Conservation (phyloP, 2,113 vertebrate genomes). For the Colius striatus region DNA sequence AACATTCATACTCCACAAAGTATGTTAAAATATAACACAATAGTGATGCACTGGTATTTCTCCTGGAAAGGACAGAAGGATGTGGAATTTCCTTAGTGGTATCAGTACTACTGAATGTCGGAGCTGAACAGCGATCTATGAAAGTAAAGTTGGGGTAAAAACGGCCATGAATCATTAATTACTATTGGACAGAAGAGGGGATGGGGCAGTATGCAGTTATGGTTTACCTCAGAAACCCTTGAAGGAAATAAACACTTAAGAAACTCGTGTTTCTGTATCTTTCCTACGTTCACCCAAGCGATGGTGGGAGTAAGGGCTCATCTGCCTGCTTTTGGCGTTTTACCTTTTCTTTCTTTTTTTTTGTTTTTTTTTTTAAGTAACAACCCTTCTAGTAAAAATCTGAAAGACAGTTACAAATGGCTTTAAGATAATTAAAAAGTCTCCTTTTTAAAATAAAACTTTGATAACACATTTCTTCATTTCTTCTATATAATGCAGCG, state of each 20-base stretch:
- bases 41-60: constrained; percentile 59
- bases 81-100: constrained; percentile 67
- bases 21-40: constrained; percentile 70
- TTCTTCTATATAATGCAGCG: constrained; percentile 74
- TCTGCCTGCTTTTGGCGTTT: neutral
- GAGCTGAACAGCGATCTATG: constrained; percentile 61
- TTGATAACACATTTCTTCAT: constrained; percentile 71
- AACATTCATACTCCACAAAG: constrained; percentile 58
- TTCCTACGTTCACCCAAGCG: neutral
- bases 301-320: constrained; percentile 10
- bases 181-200: constrained; percentile 7
- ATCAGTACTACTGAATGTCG: constrained; percentile 61
- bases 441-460: constrained; percentile 78
- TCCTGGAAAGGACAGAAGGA: constrained; percentile 72
- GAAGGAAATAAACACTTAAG: constrained; percentile 14
- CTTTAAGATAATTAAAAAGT: constrained; percentile 72
- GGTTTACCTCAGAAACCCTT: neutral
- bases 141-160: constrained; percentile 52
- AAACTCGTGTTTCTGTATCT: constrained; percentile 29
- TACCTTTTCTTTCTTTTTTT: neutral
- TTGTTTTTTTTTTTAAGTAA: neutral
- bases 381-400: constrained; percentile 58
- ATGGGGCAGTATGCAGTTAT: neutral
- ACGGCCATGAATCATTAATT: constrained; percentile 52
- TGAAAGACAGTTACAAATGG: constrained; percentile 67